These are phyloP conservation scores for Drosophila neocordata DNA, from an alignment of 1,140 invertebrate genomes.

Conservation along the genomic window DNA sequence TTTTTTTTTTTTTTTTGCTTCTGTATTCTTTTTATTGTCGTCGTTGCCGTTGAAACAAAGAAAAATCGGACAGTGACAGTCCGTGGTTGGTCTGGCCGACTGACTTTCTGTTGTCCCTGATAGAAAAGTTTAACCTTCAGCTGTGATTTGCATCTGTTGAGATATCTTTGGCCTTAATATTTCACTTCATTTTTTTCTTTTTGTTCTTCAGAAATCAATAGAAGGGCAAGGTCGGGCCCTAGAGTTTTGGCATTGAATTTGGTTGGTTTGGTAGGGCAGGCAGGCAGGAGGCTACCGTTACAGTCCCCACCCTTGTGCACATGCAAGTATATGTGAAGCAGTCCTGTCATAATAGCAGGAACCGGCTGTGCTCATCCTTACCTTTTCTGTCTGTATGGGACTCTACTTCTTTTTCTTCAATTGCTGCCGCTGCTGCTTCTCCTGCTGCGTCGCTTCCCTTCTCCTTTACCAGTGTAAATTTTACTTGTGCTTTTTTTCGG, in stretches of 20 bases:
- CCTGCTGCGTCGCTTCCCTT: constrained; percentile 25
- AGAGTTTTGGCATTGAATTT: constrained; percentile 37
- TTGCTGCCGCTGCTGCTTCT: constrained; percentile 13
- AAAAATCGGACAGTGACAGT: constrained; percentile 34
- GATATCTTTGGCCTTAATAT: constrained; percentile 23
- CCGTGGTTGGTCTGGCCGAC: constrained; percentile 24
- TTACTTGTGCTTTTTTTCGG: constrained; percentile 12
- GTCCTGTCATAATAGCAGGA: not conserved
- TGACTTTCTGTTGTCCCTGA: constrained; percentile 33
- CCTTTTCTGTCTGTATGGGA: constrained; percentile 42
- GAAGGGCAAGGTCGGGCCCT: constrained; percentile 62
- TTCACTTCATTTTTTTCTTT: constrained; percentile 21
- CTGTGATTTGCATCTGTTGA: constrained; percentile 54
- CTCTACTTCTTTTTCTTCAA: not conserved
- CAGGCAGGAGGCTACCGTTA: constrained; percentile 9
- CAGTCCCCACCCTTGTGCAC: not conserved
- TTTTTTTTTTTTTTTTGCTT: constrained; percentile 36
- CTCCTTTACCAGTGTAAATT: constrained; percentile 20
- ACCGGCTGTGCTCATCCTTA: constrained; percentile 10
- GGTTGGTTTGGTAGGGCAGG: constrained; percentile 22
- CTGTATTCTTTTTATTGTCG: constrained; percentile 25
- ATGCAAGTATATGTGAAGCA: not conserved
- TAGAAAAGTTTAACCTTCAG: constrained; percentile 75
- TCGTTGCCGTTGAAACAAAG: constrained; percentile 39
- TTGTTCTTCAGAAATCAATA: constrained; percentile 69